Conservation (phyloP, 2,888 invertebrate species). For the Patella caerulea region DNA sequence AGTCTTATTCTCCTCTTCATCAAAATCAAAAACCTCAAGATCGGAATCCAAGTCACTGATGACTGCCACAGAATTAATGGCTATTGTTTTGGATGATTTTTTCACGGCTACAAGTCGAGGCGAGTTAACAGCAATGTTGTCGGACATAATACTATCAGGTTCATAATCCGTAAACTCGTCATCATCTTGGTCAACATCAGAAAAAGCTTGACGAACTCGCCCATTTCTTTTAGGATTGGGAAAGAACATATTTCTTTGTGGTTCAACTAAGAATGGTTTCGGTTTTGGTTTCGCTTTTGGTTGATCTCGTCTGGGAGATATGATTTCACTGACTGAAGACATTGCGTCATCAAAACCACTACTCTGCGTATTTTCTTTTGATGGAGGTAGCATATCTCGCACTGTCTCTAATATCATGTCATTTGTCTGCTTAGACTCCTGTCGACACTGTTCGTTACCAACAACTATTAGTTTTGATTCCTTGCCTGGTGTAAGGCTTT, state of each 20-base stretch:
- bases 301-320: background rate
- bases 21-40: slow-evolving; percentile 34
- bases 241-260: background rate
- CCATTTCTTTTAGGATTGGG: background rate
- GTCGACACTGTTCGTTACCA: background rate
- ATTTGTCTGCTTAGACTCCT: background rate
- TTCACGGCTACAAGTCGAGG: slow-evolving; percentile 34
- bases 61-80: slow-evolving; percentile 19
- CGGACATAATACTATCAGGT: slow-evolving; percentile 32
- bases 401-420: background rate
- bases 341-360: background rate
- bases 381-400: background rate
- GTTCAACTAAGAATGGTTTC: background rate
- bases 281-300: background rate
- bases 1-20: slow-evolving; percentile 27
- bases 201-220: background rate
- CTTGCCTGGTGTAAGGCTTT: background rate
- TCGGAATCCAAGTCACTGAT: slow-evolving; percentile 30
- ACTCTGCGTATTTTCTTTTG: background rate
- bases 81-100: slow-evolving; percentile 26
- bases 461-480: slow-evolving; percentile 9
- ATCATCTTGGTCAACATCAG: slow-evolving; percentile 15
- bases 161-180: slow-evolving; percentile 31
- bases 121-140: slow-evolving; percentile 28
- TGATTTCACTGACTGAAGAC: background rate